Conservation (phyloP, 2,113 vertebrate species). For the Catharus fuscescens region DNA sequence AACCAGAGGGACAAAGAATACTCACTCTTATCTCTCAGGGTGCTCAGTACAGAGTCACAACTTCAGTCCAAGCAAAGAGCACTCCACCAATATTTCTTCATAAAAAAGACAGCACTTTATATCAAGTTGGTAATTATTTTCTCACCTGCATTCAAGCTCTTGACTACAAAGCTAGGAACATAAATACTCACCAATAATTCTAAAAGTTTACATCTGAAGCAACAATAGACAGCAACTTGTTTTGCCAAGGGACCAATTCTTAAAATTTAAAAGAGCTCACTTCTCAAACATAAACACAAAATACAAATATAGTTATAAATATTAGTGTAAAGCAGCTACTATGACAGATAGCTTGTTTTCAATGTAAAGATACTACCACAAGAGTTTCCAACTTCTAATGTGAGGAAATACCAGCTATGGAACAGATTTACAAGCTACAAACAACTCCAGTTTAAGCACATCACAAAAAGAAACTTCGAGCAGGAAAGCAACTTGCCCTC, state of each 20-base stretch:
- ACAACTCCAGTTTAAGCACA: not conserved
- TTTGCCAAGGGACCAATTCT: not conserved
- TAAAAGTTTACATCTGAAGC: not conserved
- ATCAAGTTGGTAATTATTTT: not conserved
- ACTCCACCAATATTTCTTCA: not conserved
- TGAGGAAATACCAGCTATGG: constrained; percentile 12
- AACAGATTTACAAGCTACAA: constrained; percentile 47
- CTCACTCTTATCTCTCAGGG: not conserved
- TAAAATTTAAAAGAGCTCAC: constrained; percentile 68
- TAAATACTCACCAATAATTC: not conserved
- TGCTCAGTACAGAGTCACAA: not conserved
- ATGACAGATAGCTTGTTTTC: constrained; percentile 59
- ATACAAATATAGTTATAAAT: not conserved
- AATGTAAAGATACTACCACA: constrained; percentile 40
- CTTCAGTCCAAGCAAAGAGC: not conserved
- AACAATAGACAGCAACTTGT: not conserved
- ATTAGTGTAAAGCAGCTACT: constrained; percentile 45
- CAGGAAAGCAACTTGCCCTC: not conserved
- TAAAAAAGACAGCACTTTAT: not conserved
- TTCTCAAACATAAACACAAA: constrained; percentile 48
- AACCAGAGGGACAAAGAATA: not conserved
- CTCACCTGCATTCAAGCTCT: not conserved
- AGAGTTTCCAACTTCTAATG: constrained; percentile 11
- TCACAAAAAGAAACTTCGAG: not conserved
- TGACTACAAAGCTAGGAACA: not conserved